Evolutionary conservation across 2,888 invertebrate genomes (phyloP), one percentile per base, ranked within the genome.

Genomic region (Torymus tubicola): DNA sequence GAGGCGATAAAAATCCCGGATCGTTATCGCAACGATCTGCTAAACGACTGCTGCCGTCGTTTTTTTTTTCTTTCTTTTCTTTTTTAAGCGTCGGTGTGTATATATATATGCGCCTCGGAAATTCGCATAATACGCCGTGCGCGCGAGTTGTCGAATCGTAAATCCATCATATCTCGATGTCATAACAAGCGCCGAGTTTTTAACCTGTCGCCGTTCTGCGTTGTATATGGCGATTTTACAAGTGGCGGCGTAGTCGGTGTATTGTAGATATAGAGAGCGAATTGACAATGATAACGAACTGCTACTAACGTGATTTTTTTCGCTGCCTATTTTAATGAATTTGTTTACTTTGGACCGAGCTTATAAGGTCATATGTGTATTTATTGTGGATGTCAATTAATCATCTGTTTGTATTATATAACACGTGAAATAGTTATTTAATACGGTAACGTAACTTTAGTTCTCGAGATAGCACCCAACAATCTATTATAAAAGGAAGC

Each of bases 151-250:
- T 24, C 14, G 21, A 80, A 80, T 76, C 80, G 16, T 81, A 81
- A 81, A 81, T 81, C 63, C 72, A 42, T 77, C 81, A 68, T 63
- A 52, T n/a, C 21, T 58, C 64, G 14, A 73, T 73, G 81, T 68
- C 69, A 73, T 73, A 81, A 81, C 68, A 24, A 77, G 63, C n/a
- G 5, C 2, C 8, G n/a, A 68, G 18, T 64, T 24, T 79, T 64
- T 61, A 12, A 24, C 53, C 64, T 52, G 4, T 42, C 16, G 24
- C 12, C n/a, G 60, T 16, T 31, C 52, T 18, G 58, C 42, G 21
- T 42, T 67, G 21, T 4, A n/a, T 21, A 58, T 18, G 4, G 12
- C 52, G 53, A 63, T 55, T 69, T 69, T 63, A 69, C 31, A 63
- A 69, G 68, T 67, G 69, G 69, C 61, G 42, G 42, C 8, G 42